Percentiles rank a stretch among this genome's conserved stretches.
These are phyloP conservation scores for Triplophysa bombifrons DNA, from an alignment of 2,797 vertebrate genomes.

Conservation along the genomic window DNA sequence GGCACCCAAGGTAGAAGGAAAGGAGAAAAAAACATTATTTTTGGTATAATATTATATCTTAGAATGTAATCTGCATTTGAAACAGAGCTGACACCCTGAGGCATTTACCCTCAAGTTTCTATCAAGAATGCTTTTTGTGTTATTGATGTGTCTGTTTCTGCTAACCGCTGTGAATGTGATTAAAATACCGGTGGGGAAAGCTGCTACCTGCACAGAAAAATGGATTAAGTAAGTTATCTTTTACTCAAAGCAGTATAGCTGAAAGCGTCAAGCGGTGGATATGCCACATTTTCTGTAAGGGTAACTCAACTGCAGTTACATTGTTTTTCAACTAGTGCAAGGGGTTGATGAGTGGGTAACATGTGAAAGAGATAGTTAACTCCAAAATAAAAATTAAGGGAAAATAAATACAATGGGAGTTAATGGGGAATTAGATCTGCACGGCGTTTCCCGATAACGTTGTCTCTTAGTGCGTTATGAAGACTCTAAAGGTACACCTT, in stretches of 20 bases:
- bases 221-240: background rate
- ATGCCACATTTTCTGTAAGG: slow-evolving; percentile 5
- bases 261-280: background rate
- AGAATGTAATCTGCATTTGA: slow-evolving; percentile 1
- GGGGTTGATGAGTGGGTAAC: no score
- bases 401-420: no score
- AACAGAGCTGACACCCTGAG: background rate
- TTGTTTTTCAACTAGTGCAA: no score
- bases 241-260: slow-evolving; percentile 16
- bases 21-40: background rate
- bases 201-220: slow-evolving; percentile 25
- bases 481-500: no score
- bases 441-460: no score
- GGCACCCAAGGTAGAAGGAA: background rate
- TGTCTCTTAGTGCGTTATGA: no score
- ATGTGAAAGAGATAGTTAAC: no score
- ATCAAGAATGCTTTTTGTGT: slow-evolving; percentile 14
- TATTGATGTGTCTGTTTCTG: slow-evolving; percentile 34
- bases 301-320: background rate
- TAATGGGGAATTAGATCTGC: no score
- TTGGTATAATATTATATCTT: background rate
- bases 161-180: slow-evolving; percentile 41
- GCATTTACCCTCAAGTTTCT: slow-evolving; percentile 14
- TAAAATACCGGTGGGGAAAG: slow-evolving; percentile 36
- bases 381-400: no score